Evolutionary conservation across 2,113 vertebrate species (phyloP).

Genomic region (Ellobius talpinus): DNA sequence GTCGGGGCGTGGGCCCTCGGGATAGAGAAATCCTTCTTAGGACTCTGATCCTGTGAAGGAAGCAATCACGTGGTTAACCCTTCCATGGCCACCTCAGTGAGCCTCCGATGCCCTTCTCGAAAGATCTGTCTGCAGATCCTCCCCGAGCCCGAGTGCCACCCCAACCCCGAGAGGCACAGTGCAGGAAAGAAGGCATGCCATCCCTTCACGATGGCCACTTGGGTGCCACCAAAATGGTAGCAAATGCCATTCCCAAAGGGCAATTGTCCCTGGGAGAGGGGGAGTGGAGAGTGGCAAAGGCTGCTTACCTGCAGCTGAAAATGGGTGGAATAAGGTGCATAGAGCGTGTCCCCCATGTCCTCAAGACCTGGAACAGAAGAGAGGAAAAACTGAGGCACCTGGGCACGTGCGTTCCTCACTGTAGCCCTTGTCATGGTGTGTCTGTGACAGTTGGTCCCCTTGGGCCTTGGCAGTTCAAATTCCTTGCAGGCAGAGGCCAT

Average conservation of each 20-base stretch:
- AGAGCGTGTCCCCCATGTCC: conserved; percentile 45
- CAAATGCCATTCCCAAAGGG: neutral
- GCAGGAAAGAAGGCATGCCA: neutral
- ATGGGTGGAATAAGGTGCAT: conserved; percentile 83
- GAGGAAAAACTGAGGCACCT: neutral
- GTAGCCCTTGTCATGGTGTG: neutral
- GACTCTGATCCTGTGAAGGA: conserved; percentile 60
- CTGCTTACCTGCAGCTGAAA: conserved; percentile 87
- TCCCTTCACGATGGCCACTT: neutral
- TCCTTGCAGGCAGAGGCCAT: neutral
- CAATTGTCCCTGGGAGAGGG: neutral
- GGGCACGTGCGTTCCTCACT: fast-evolving
- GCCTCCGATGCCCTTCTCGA: neutral
- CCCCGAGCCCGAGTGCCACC: neutral
- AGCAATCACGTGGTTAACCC: neutral
- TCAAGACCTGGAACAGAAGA: conserved; percentile 65
- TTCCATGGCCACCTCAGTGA: neutral
- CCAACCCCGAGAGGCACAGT: neutral
- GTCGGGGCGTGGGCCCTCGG: conserved; percentile 62
- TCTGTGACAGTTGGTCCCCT: neutral
- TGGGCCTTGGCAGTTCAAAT: neutral
- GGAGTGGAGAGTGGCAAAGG: fast-evolving
- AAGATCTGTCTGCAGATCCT: neutral
- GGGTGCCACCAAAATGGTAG: neutral
- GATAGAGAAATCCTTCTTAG: conserved; percentile 74